phyloP scores from a whole-genome alignment of 2,888 invertebrate genomes.

The Epirrita christyi region DNA sequence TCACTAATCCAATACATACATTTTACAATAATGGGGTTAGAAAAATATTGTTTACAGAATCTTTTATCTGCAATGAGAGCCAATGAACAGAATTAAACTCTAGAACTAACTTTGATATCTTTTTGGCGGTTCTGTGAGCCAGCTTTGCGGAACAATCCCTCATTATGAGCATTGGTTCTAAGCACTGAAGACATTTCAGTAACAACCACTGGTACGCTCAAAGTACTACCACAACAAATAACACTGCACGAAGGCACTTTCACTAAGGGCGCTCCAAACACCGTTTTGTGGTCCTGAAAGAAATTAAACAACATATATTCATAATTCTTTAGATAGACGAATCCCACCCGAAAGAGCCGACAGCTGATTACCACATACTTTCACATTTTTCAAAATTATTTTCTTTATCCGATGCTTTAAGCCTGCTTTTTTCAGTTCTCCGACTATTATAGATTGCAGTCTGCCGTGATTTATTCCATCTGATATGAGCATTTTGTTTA shows the following conservation, averaged over 20 bases:
- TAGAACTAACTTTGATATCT: constrained; percentile 88
- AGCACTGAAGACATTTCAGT: constrained; percentile 89
- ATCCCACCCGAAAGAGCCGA: constrained; percentile 23
- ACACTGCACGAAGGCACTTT: constrained; percentile 81
- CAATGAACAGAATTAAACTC: background rate
- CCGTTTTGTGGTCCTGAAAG: constrained; percentile 72
- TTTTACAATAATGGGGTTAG: background rate
- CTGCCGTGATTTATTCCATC: constrained; percentile 80
- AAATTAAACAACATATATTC: constrained; percentile 18
- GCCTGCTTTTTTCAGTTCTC: constrained; percentile 88
- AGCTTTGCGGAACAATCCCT: constrained; percentile 95
- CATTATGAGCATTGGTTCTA: constrained; percentile 88
- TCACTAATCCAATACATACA: too few species aligned
- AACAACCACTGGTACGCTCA: constrained; percentile 90
- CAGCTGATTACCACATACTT: constrained; percentile 62
- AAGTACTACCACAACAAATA: constrained; percentile 87
- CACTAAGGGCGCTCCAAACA: constrained; percentile 77
- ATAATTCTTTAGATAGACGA: background rate
- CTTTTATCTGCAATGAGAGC: background rate
- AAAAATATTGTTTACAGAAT: background rate
- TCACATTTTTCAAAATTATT: constrained; percentile 81
- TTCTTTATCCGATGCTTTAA: constrained; percentile 90
- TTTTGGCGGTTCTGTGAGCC: constrained; percentile 93
- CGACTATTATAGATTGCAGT: constrained; percentile 84
- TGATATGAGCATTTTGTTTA: constrained; percentile 77